phyloP scores from a whole-genome alignment of 2,888 invertebrate genomes.

The Athalia cordata region DNA sequence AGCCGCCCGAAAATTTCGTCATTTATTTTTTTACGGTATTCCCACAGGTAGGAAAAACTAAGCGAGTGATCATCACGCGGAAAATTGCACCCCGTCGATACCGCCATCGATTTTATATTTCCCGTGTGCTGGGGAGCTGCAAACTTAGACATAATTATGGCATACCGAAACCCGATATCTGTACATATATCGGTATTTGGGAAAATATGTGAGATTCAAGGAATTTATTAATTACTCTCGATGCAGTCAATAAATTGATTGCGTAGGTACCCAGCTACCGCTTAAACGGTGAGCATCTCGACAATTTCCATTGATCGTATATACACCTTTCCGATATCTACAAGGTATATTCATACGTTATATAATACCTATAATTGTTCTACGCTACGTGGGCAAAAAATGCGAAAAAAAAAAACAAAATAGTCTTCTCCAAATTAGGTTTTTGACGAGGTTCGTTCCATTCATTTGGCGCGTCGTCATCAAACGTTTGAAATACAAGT shows the following conservation, averaged over 20 bases:
- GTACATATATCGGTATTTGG: too few species aligned
- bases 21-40: background rate
- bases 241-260: conserved; percentile 22
- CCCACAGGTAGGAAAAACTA: background rate
- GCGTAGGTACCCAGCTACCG: too few species aligned
- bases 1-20: background rate
- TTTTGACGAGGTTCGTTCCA: too few species aligned
- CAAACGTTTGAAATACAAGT: too few species aligned
- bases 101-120: too few species aligned
- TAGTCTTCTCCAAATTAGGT: too few species aligned
- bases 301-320: background rate
- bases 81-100: background rate
- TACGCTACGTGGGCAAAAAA: too few species aligned
- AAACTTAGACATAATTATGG: conserved; percentile 10
- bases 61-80: background rate
- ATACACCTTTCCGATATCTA: too few species aligned
- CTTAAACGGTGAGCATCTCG: background rate
- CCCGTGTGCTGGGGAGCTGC: background rate
- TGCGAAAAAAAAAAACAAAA: too few species aligned
- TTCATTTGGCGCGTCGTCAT: too few species aligned
- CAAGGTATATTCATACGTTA: too few species aligned
- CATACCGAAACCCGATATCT: conserved; percentile 2
- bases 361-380: too few species aligned
- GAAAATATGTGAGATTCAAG: conserved; percentile 1
- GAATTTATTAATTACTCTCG: conserved; percentile 32